Conservation (phyloP, 2,113 vertebrate genomes). For the Acrocephalus kingi region DNA sequence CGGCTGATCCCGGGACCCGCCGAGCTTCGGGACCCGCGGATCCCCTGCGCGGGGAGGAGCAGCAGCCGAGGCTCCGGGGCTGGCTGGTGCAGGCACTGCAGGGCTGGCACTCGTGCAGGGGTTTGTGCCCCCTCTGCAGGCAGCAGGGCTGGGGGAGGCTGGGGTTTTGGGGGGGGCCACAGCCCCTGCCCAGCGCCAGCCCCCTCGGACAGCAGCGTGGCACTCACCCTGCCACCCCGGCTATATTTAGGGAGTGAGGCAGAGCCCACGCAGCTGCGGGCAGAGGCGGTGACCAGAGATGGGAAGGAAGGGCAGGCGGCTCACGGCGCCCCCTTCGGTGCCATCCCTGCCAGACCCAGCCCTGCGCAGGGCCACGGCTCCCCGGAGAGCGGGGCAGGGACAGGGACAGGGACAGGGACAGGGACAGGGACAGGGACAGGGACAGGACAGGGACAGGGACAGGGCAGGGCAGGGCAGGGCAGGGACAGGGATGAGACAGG, state of each 20-base stretch:
- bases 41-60: neutral
- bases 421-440: too few relatives aligned
- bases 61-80: accelerated
- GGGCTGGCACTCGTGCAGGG: neutral
- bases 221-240: neutral
- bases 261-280: neutral
- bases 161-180: neutral
- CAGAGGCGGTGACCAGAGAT: neutral
- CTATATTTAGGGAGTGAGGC: slow-evolving; percentile 59
- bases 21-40: neutral
- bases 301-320: neutral
- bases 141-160: neutral
- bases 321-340: accelerated
- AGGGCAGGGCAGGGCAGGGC: neutral
- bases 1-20: neutral
- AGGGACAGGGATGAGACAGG: too few relatives aligned
- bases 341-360: neutral
- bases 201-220: neutral
- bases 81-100: neutral
- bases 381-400: too few relatives aligned
- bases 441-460: too few relatives aligned
- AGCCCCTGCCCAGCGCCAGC: neutral
- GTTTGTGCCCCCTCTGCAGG: accelerated
- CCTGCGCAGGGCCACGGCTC: neutral
- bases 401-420: too few relatives aligned